Conservation (phyloP, 2,888 invertebrate species). For the Ennomos erosarius region DNA sequence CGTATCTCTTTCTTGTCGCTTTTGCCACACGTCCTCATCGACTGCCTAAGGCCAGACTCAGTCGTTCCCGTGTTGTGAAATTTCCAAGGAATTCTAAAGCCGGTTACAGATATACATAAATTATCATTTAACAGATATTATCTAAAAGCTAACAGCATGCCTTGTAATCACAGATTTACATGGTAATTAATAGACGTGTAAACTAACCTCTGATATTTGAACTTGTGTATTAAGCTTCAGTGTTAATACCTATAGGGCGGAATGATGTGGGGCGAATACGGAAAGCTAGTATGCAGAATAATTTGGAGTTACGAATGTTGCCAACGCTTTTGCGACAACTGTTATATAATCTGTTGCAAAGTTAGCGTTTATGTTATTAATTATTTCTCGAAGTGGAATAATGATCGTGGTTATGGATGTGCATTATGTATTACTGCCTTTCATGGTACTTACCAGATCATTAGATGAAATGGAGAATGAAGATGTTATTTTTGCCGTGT, state of each 20-base stretch:
- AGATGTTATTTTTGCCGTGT: too few species aligned
- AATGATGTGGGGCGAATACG: conserved; percentile 2
- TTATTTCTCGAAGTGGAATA: too few species aligned
- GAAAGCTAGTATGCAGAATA: too few species aligned
- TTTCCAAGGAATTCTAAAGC: conserved; percentile 30
- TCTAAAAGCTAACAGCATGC: conserved; percentile 6
- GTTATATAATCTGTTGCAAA: too few species aligned
- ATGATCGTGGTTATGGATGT: too few species aligned
- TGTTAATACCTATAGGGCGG: not conserved
- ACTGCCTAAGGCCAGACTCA: conserved; percentile 23
- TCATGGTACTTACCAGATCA: too few species aligned
- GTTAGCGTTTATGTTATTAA: too few species aligned
- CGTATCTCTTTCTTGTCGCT: not conserved
- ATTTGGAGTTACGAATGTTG: too few species aligned
- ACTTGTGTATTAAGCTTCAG: not conserved
- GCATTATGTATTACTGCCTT: too few species aligned
- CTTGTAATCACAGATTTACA: conserved; percentile 17
- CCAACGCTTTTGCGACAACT: too few species aligned
- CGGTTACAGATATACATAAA: conserved; percentile 10
- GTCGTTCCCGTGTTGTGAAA: conserved; percentile 44
- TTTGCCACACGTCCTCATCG: not conserved
- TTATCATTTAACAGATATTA: conserved; percentile 10
- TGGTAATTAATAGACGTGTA: conserved; percentile 13
- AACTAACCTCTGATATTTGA: conserved; percentile 14
- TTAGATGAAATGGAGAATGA: too few species aligned